Conservation (phyloP, 2,113 vertebrate species). For the Pantherophis guttatus region DNA sequence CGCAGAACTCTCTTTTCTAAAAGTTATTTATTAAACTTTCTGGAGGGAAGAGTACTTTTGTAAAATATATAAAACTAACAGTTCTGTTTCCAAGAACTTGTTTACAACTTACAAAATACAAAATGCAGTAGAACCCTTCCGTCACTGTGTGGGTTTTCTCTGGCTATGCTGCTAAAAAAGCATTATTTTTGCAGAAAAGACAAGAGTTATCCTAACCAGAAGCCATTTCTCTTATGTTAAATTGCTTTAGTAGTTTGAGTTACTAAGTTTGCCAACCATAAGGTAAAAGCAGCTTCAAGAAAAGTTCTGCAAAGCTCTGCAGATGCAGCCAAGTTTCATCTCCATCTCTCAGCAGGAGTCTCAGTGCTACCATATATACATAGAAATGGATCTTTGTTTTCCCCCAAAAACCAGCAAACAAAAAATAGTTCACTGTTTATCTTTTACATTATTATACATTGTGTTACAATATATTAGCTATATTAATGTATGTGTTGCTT, state of each 20-base stretch:
- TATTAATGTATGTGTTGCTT: neutral
- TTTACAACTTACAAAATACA: neutral
- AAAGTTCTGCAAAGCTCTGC: neutral
- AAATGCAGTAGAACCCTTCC: neutral
- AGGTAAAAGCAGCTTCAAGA: neutral
- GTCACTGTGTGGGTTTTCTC: neutral
- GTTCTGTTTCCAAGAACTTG: neutral
- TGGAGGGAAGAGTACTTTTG: neutral
- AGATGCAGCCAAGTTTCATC: neutral
- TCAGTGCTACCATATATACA: neutral
- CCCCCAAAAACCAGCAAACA: neutral
- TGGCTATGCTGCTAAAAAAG: neutral
- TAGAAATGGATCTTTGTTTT: neutral
- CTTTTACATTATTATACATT: neutral
- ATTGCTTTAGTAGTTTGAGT: neutral
- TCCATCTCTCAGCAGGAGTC: neutral
- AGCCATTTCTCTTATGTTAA: neutral
- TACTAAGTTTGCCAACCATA: neutral
- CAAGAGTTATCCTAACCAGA: neutral
- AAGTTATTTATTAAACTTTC: neutral
- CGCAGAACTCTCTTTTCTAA: neutral
- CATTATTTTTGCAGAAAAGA: neutral
- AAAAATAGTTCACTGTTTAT: neutral
- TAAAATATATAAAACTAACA: neutral
- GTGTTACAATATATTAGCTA: neutral